Evolutionary conservation across 2,888 invertebrate species (phyloP), one percentile per base, ranked within the genome.

Genomic region (Macrophya alboannulata): DNA sequence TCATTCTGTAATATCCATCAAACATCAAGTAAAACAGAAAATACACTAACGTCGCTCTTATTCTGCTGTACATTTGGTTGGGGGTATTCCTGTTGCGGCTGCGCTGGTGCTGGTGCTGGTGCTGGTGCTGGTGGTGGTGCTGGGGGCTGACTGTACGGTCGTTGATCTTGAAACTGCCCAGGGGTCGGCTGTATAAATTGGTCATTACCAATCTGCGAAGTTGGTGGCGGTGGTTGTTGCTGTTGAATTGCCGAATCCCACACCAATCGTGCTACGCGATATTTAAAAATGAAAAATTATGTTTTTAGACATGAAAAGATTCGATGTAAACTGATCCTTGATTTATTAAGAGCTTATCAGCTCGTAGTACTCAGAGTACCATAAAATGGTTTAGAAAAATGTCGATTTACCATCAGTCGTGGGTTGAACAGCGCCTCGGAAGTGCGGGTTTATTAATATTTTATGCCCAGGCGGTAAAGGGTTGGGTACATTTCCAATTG

Each of bases 361-460:
- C 31, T 31, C 31, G 31, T 51, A 51, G 51, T n/a, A n/a, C n/a
- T 1, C 6, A 17, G 17, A 5, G 1, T 17, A n/a, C 6, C 37
- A 17, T 43, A 25, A 25, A 83, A 62, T 25, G 1, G 9, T 51
- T 3, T 2, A 89, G 91, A 55, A 55, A n/a, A n/a, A 51, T 0
- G n/a, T 17, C 17, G 5, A 17, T n/a, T 93, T 92, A 96, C 95
- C 95, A 89, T 95, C 95, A 87, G 93, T 94, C 0, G 92, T 91
- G 15, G 95, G 94, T 87, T 95, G 95, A 86, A 95, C 95, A 79
- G 94, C 95, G 21, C 95, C 96, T 92, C 95, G 95, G 89, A 95
- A 96, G 91, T 96, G 96, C 9, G 96, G 97, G 94, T 95, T 97
- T 90, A 96, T 97, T 90, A 95, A 94, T 91, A 95, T 97, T 91